Evolutionary conservation across 2,113 vertebrate genomes (phyloP).

Genomic region (Crotalus helleri): DNA sequence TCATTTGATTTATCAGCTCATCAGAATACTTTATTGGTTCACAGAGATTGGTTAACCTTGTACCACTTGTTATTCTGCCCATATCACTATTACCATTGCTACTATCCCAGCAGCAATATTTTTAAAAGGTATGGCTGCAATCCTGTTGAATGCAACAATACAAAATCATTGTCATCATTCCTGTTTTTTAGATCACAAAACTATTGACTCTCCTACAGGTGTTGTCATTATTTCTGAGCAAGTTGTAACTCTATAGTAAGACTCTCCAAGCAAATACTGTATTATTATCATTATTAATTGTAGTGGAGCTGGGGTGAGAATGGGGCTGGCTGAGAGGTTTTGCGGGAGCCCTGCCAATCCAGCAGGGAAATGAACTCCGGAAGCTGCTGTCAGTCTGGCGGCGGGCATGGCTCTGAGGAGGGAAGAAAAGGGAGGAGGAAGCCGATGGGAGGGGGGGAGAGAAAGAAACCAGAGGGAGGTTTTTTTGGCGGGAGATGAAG

Average conservation of each 20-base stretch:
- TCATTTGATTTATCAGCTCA: constrained; percentile 37
- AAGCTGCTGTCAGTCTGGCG: no score
- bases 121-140: background rate
- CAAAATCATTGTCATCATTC: background rate
- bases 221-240: constrained; percentile 28
- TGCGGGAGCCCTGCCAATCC: no score
- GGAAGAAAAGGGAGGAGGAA: no score
- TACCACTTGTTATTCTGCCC: constrained; percentile 24
- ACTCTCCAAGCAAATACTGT: constrained; percentile 27
- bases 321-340: no score
- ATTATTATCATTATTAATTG: background rate
- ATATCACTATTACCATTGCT: background rate
- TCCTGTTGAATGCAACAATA: background rate
- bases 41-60: constrained; percentile 9
- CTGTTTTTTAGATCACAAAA: background rate
- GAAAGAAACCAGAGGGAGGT: no score
- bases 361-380: no score
- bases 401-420: no score
- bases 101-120: background rate
- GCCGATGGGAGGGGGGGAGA: no score
- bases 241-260: constrained; percentile 28
- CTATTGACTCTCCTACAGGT: constrained; percentile 26
- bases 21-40: constrained; percentile 37
- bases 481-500: no score
- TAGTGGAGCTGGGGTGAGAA: no score